Evolutionary conservation across 2,113 vertebrate species (phyloP).

Genomic region (Hydrochoerus hydrochaeris): DNA sequence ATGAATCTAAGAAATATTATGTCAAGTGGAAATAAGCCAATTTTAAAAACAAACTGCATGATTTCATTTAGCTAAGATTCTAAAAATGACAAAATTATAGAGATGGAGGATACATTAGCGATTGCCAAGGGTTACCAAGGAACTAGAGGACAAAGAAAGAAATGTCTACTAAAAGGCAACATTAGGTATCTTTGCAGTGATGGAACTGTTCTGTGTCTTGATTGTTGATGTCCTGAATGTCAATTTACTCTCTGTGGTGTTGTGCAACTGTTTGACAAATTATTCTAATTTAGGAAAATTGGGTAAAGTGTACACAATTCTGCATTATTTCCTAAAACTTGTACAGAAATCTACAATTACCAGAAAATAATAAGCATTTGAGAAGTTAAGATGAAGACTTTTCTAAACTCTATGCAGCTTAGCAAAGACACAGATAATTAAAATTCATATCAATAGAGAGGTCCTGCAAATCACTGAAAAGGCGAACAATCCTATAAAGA

Average conservation of each 20-base stretch:
- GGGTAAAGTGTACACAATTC: not conserved
- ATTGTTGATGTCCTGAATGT: not conserved
- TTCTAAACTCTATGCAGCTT: not conserved
- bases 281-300: not conserved
- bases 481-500: not conserved
- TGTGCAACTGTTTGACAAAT: not conserved
- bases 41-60: not conserved
- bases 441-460: conserved; percentile 21
- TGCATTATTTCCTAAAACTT: not conserved
- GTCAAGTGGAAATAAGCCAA: not conserved
- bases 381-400: not conserved
- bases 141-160: rapidly evolving
- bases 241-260: not conserved
- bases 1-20: not conserved
- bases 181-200: not conserved
- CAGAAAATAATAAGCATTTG: not conserved
- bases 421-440: conserved; percentile 41
- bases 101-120: not conserved
- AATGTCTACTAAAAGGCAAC: not conserved
- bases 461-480: not conserved
- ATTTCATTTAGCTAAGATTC: not conserved
- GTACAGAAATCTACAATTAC: not conserved
- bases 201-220: not conserved
- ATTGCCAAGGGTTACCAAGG: not conserved
- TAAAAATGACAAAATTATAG: conserved; percentile 14